These are phyloP conservation scores for Agrypnia vestita DNA, from an alignment of 1,140 invertebrate genomes.

Conservation along the genomic window DNA sequence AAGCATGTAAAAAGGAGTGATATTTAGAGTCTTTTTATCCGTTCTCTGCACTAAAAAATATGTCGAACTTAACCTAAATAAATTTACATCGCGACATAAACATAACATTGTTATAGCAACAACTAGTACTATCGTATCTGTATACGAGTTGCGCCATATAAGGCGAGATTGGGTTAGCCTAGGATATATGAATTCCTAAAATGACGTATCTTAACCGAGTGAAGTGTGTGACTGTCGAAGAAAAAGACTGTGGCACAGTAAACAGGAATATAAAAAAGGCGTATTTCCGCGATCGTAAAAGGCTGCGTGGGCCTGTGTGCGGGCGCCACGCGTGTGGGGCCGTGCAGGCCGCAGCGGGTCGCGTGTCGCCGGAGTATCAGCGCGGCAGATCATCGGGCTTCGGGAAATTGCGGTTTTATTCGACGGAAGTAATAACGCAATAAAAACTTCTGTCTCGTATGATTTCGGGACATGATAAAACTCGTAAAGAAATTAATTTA, in stretches of 20 bases:
- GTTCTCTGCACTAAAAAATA: too few species aligned
- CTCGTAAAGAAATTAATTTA: constrained; percentile 35
- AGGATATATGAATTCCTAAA: constrained; percentile 13
- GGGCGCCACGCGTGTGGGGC: background rate
- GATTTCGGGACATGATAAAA: constrained; percentile 32
- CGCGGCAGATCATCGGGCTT: constrained; percentile 29
- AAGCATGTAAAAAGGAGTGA: too few species aligned
- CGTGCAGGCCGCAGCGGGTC: background rate
- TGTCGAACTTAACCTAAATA: too few species aligned
- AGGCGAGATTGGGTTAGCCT: constrained; percentile 4
- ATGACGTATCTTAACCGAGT: constrained; percentile 20
- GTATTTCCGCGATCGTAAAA: constrained; percentile 8
- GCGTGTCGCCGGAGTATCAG: constrained; percentile 28
- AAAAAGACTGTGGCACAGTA: constrained; percentile 7
- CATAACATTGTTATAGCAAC: too few species aligned
- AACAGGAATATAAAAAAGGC: constrained; percentile 33
- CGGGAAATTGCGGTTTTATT: constrained; percentile 36
- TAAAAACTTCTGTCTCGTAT: constrained; percentile 44
- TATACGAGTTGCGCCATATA: background rate
- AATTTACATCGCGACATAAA: too few species aligned
- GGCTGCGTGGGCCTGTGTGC: background rate
- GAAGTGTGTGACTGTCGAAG: constrained; percentile 13
- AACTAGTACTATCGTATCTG: constrained; percentile 1
- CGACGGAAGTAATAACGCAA: constrained; percentile 39
- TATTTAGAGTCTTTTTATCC: too few species aligned